phyloP scores from a whole-genome alignment of 2,888 invertebrate genomes.

The Ormyrus thymus region DNA sequence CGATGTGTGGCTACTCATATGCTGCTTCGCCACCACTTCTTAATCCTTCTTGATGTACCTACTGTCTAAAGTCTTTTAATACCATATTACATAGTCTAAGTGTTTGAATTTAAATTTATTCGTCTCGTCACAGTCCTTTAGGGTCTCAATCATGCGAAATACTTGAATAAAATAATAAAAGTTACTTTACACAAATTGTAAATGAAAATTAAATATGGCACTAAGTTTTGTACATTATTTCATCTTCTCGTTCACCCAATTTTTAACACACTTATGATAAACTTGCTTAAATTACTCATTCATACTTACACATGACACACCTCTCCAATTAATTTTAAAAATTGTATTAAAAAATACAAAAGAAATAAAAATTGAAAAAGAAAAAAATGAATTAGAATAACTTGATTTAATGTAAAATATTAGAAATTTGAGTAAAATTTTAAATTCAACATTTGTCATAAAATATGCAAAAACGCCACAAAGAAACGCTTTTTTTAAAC shows the following conservation, averaged over 20 bases:
- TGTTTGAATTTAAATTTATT: constrained; percentile 53
- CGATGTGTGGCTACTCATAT: constrained; percentile 78
- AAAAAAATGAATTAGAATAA: constrained; percentile 14
- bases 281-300: constrained; percentile 8
- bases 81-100: constrained; percentile 62
- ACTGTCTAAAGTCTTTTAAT: constrained; percentile 78
- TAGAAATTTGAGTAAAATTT: not conserved
- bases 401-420: not conserved
- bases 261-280: not conserved
- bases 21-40: constrained; percentile 77
- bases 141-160: constrained; percentile 54
- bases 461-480: too few relatives aligned
- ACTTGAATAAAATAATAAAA: constrained; percentile 54
- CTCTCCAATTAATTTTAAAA: not conserved
- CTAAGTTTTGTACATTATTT: constrained; percentile 38
- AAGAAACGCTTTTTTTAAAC: not conserved
- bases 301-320: not conserved
- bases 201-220: constrained; percentile 44
- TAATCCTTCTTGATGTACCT: constrained; percentile 77
- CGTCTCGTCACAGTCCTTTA: constrained; percentile 57
- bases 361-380: not conserved
- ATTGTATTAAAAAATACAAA: not conserved
- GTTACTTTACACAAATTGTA: constrained; percentile 49
- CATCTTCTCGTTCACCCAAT: constrained; percentile 23
- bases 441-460: too few relatives aligned